phyloP scores from a whole-genome alignment of 2,113 vertebrate genomes.

The Circaetus gallicus region DNA sequence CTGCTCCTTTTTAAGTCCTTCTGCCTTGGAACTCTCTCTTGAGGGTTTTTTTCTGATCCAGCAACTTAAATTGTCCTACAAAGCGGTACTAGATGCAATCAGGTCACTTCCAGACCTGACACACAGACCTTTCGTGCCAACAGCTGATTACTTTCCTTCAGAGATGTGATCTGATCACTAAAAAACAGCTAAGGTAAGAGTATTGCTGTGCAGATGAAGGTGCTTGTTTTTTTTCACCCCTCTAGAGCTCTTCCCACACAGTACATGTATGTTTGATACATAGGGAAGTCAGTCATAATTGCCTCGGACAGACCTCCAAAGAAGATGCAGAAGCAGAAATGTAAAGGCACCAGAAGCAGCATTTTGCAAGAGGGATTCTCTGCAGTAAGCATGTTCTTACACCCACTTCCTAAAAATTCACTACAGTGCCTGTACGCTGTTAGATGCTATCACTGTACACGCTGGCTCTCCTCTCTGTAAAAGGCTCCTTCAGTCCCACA shows the following conservation, averaged over 20 bases:
- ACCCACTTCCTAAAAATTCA: neutral
- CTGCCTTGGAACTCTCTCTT: neutral
- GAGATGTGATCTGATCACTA: neutral
- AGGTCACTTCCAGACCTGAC: neutral
- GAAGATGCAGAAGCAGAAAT: neutral
- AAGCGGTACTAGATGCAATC: neutral
- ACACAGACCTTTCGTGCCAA: neutral
- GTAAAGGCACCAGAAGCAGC: neutral
- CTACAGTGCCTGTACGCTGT: neutral
- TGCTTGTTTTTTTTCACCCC: neutral
- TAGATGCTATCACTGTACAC: neutral
- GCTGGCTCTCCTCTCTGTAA: neutral
- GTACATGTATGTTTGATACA: neutral
- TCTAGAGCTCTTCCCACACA: neutral
- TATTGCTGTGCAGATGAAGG: neutral
- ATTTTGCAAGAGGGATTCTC: neutral
- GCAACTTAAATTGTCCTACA: neutral
- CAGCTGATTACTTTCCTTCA: neutral
- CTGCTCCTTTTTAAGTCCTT: neutral
- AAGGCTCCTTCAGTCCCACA: neutral
- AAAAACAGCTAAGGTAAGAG: neutral
- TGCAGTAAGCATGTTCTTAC: neutral
- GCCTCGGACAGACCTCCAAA: neutral
- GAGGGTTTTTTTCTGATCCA: neutral
- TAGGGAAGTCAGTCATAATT: neutral